A percentile compares a stretch with the other conserved stretches of the same genome.
These are phyloP conservation scores for Chloroclysta siterata DNA, from an alignment of 2,888 invertebrate genomes.

Conservation along the genomic window DNA sequence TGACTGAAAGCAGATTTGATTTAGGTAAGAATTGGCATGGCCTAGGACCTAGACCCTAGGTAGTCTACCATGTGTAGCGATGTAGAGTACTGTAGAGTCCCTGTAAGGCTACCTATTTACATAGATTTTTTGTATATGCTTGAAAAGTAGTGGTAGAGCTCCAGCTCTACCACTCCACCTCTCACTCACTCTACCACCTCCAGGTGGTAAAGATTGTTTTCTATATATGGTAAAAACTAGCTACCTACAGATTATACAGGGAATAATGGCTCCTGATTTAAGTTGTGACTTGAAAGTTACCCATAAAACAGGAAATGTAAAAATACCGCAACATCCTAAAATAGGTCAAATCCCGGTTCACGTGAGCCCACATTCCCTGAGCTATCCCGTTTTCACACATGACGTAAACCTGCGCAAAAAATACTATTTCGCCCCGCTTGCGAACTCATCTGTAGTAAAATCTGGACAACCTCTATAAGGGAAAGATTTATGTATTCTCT, in stretches of 20 bases:
- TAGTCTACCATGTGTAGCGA: no score
- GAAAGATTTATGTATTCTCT: conserved; percentile 2
- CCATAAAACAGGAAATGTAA: conserved; percentile 9
- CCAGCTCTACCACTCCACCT: no score
- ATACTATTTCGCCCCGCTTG: conserved; percentile 46
- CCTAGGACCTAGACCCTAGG: no score
- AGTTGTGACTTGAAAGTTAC: conserved; percentile 5
- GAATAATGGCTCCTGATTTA: not conserved
- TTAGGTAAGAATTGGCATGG: not conserved
- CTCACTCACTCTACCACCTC: no score
- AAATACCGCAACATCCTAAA: conserved; percentile 62
- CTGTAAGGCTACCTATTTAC: no score
- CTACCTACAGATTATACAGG: no score
- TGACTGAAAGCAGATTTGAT: not conserved
- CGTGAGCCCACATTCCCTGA: conserved; percentile 62
- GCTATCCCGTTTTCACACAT: conserved; percentile 55
- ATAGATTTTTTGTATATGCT: no score
- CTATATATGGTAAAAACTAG: no score
- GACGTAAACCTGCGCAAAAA: conserved; percentile 71
- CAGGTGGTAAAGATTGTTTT: no score
- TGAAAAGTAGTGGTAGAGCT: no score
- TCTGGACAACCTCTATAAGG: not conserved
- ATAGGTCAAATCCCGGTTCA: conserved; percentile 79
- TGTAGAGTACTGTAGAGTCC: no score
- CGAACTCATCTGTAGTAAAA: conserved; percentile 3